Base-by-base conservation (phyloP, 2,797 vertebrate genomes). In the Saxicola maurus region DNA sequence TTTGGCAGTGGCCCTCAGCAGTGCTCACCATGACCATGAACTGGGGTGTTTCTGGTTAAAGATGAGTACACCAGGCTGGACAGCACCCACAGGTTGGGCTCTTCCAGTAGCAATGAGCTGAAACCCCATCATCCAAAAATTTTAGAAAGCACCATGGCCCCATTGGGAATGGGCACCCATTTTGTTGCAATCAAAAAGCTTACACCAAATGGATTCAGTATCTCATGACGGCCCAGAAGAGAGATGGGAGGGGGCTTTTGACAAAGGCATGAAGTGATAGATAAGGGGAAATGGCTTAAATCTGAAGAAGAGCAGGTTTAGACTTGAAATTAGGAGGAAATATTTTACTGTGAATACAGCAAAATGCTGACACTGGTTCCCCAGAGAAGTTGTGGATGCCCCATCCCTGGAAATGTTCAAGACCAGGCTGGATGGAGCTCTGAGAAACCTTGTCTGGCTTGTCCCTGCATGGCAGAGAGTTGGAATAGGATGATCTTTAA, bases 391-490 rank as follows among this genome's bases (percentile, higher is more conserved):
- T 40, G 25, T 35, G 30, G 17, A 11, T 60, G 33, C 2, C 6
- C 14, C 27, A 48, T 28, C 33, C 7, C 46, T 80, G 46, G 25
- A 53, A 60, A 17, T 37, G 13, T 24, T 48, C n/a, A 61, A 61
- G n/a, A 31, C 23, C 18, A 48, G 49, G 24, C 11, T 68, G 49
- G 28, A 51, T 11, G 17, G 37, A 45, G 11, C 9, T 25, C n/a
- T 74, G 55, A 55, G n/a, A 18, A 43, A 25, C 7, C 17, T 45
- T 0, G 0, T 30, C 17, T 19, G 4, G 15, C n/a, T 30, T 37
- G 40, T 31, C 35, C 23, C 61, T 67, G n/a, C 13, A 15, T 31
- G n/a, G 23, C 48, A 73, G 48, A 8, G 15, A 3, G 16, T 31
- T 33, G 43, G 31, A n/a, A 69, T 11, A 11, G 11, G 19, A 4